Base-by-base conservation (phyloP, 2,888 invertebrate species). In the Himalopsyche anomala region DNA sequence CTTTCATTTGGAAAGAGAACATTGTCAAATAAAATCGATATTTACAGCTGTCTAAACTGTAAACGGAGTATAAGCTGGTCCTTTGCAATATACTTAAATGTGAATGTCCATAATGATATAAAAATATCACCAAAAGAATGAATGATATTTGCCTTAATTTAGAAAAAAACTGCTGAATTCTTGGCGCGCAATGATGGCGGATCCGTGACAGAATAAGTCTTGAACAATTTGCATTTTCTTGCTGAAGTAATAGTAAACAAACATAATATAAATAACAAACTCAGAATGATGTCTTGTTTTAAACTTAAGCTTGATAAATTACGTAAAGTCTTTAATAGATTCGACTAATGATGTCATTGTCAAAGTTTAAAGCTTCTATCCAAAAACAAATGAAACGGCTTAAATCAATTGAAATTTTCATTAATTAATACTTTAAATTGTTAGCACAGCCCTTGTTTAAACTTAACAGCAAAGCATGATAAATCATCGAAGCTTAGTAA, bases 401-500 rank as follows among this genome's bases (percentile, higher is more conserved):
- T 38, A 80, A 80, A 80, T 80, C 40, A 62, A 62, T 62, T 62
- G 62, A 62, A 62, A 62, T 62, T 62, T 62, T 62, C 62, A 62
- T 62, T 62, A 62, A 62, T 80, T 40, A 80, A 80, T 80, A 80
- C 40, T 42, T 62, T 62, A 62, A 62, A 74, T 82, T 82, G 51
- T 80, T n/a, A 81, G 82, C 84, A 82, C 69, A 84, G 62, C 82
- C 82, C 84, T 86, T 79, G 74, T 82, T 84, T 86, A 80, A 80
- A 83, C 86, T 51, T 80, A 42, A 84, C 74, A 80, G 80, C 81
- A 81, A 79, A 82, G 84, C 87, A 87, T 86, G 85, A 88, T 88
- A 88, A 88, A 88, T 88, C 87, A 88, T 88, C 79, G 87, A 85
- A 87, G 88, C 88, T 88, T 88, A 87, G 86, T 88, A 88, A 88